phyloP scores from a whole-genome alignment of 2,797 vertebrate genomes.

The Chrosomus eos region DNA sequence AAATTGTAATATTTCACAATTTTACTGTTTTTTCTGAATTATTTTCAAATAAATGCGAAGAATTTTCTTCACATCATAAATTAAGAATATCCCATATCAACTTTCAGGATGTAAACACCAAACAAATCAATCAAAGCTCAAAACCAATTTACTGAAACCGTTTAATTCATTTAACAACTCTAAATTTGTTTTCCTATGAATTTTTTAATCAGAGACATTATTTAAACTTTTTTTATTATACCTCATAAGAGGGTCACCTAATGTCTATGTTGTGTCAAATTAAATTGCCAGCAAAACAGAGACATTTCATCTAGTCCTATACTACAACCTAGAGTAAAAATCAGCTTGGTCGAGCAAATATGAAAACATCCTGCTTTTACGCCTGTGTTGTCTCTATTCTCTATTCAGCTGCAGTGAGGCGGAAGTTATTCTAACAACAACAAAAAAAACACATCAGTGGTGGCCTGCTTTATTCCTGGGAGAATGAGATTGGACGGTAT shows the following conservation, averaged over 20 bases:
- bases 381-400: neutral
- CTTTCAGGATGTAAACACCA: neutral
- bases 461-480: constrained; percentile 2
- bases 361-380: constrained; percentile 29
- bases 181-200: neutral
- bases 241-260: neutral
- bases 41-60: too few relatives aligned
- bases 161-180: neutral
- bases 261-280: neutral
- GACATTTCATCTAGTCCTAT: neutral
- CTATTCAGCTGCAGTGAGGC: constrained; percentile 40
- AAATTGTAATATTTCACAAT: too few relatives aligned
- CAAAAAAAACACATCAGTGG: neutral
- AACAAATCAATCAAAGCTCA: neutral
- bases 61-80: neutral
- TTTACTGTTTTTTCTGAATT: too few relatives aligned
- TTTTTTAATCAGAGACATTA: neutral
- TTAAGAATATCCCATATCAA: neutral
- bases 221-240: neutral
- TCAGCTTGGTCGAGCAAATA: neutral
- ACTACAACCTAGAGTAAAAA: neutral
- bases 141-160: neutral
- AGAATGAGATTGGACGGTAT: neutral
- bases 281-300: neutral
- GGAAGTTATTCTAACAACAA: constrained; percentile 14